Conservation (phyloP, 2,113 vertebrate genomes). For the Tragelaphus scriptus region DNA sequence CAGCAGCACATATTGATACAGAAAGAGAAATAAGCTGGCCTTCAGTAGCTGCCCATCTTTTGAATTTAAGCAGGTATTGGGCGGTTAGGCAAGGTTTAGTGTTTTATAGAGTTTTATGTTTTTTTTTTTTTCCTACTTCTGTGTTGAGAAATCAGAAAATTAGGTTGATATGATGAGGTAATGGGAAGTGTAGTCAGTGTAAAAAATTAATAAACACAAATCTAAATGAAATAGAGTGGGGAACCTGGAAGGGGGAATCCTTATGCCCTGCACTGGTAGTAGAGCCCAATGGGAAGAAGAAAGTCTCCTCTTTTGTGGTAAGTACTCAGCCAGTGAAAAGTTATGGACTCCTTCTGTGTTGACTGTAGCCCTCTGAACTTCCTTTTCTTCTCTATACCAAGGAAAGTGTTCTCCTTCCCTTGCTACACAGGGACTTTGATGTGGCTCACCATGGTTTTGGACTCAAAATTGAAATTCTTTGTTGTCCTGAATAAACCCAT, state of each 20-base stretch:
- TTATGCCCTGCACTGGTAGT: neutral
- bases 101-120: neutral
- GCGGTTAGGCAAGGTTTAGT: neutral
- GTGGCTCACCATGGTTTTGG: neutral
- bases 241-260: neutral
- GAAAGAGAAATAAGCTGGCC: neutral
- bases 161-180: neutral
- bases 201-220: neutral
- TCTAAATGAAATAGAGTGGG: neutral
- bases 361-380: neutral
- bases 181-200: neutral
- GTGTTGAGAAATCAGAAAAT: neutral
- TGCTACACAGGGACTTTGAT: neutral
- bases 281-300: neutral
- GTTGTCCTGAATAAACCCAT: neutral
- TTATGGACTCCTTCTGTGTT: neutral
- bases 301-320: neutral
- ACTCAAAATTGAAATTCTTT: neutral
- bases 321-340: neutral
- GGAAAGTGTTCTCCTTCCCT: neutral
- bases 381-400: neutral
- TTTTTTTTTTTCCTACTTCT: neutral
- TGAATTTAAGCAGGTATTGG: neutral
- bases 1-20: neutral
- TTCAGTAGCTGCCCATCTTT: neutral